Evolutionary conservation across 2,888 invertebrate species (phyloP), one percentile per base, ranked within the genome.

Genomic region (Caenorhabditis wallacei): DNA sequence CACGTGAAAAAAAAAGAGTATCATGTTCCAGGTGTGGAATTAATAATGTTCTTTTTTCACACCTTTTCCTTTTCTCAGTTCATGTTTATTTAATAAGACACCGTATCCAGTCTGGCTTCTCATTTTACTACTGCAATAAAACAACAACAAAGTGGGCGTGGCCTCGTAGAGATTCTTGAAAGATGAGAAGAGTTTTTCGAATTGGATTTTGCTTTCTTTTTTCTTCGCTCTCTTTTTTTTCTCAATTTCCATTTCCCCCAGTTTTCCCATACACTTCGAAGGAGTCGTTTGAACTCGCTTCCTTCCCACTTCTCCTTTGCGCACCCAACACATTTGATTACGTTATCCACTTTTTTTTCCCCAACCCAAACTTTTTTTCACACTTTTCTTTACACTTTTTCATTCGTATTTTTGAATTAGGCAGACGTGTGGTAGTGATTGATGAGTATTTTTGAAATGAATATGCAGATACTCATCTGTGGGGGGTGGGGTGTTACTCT

Each of bases 301-400:
- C 48, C 59, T 63, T 63, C 24, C 53, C 53, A n/a, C 59, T 48
- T 51, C 57, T 46, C n/a, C n/a, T n/a, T n/a, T 48, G 66, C 66
- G 66, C 66, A 53, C 53, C 69, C 54, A 64, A 68, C 61, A 63
- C 75, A 75, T 75, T 75, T 81, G 81, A 81, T 81, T 81, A 81
- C 63, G 81, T 81, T 81, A 81, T 81, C 75, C 68, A 69, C 74
- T 74, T 74, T 68, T 61, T 57, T 43, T 48, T 8, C 46, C 18
- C 26, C 18, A 18, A 18, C 37, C 22, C 59, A 61, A 53, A 69
- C 53, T 63, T 18, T 53, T 61, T 35, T 48, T 64, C 57, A 22
- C 59, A 48, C 37, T 59, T 57, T 70, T 70, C 40, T 16, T 56
- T 46, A 51, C 66, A 59, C 66, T 75, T 59, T 40, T 37, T 51